These are phyloP conservation scores for Cepaea hortensis DNA, from an alignment of 2,888 invertebrate species.

Conservation along the genomic window DNA sequence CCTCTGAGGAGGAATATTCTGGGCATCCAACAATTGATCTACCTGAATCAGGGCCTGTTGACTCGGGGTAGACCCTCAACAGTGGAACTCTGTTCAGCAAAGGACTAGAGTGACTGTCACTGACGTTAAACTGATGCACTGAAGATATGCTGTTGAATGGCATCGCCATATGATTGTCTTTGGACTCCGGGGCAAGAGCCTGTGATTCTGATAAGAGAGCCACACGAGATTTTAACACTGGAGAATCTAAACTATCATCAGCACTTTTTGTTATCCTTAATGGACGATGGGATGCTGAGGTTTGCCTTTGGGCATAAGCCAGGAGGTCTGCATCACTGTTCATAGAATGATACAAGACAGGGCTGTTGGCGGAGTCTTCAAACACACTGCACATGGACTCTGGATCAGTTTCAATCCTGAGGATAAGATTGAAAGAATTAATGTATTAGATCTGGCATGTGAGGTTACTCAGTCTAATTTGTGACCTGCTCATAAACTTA, in stretches of 20 bases:
- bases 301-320: slow-evolving; percentile 47
- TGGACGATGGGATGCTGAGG: slow-evolving; percentile 53
- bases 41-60: slow-evolving; percentile 16
- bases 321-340: slow-evolving; percentile 63
- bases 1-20: slow-evolving; percentile 65
- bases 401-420: slow-evolving; percentile 70
- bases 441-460: neutral
- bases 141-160: neutral
- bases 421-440: slow-evolving; percentile 17
- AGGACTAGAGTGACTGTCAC: slow-evolving; percentile 36
- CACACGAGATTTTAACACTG: slow-evolving; percentile 40
- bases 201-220: slow-evolving; percentile 45
- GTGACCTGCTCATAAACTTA: neutral
- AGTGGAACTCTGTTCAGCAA: slow-evolving; percentile 16
- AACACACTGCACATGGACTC: slow-evolving; percentile 72
- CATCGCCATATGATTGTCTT: slow-evolving; percentile 18
- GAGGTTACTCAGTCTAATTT: neutral
- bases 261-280: slow-evolving; percentile 62
- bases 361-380: slow-evolving; percentile 65
- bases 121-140: neutral
- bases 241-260: slow-evolving; percentile 54
- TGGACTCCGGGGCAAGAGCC: slow-evolving; percentile 22
- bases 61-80: slow-evolving; percentile 23
- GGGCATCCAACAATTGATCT: neutral
- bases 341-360: slow-evolving; percentile 67